Percentiles rank a stretch among this genome's conserved stretches.
phyloP scores from a whole-genome alignment of 1,140 invertebrate genomes.

The Uloborus diversus region DNA sequence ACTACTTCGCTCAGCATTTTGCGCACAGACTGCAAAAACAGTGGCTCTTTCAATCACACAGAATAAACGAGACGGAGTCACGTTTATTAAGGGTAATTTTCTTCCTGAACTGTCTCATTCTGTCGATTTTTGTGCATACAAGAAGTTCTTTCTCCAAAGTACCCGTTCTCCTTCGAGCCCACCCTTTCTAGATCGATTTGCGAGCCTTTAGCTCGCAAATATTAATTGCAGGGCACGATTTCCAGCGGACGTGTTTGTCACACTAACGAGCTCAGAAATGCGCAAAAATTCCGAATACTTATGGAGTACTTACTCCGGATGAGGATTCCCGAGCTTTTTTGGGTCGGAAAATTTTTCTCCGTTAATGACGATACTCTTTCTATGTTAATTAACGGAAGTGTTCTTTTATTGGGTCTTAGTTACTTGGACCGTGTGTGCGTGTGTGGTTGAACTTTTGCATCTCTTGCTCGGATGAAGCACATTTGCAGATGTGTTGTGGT shows the following conservation, averaged over 20 bases:
- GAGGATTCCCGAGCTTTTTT: constrained; percentile 8
- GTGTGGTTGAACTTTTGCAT: constrained; percentile 18
- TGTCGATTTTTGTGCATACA: too few relatives aligned
- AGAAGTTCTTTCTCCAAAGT: too few relatives aligned
- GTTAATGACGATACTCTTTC: constrained; percentile 44
- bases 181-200: constrained; percentile 10
- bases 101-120: too few relatives aligned
- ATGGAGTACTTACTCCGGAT: constrained; percentile 5
- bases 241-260: constrained; percentile 38
- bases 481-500: not conserved
- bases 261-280: constrained; percentile 23
- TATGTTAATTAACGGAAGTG: constrained; percentile 46
- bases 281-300: constrained; percentile 18
- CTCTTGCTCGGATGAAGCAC: not conserved
- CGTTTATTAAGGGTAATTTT: too few relatives aligned
- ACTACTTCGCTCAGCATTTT: too few relatives aligned
- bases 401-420: constrained; percentile 39
- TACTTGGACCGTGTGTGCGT: not conserved
- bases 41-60: too few relatives aligned
- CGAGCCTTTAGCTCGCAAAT: constrained; percentile 10
- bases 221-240: constrained; percentile 47
- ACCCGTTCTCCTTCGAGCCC: constrained; percentile 12
- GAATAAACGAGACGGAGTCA: too few relatives aligned
- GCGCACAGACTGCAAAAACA: too few relatives aligned
- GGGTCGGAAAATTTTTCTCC: constrained; percentile 18